Conservation (phyloP, 1,140 invertebrate species). For the Lasioglossum albipes region DNA sequence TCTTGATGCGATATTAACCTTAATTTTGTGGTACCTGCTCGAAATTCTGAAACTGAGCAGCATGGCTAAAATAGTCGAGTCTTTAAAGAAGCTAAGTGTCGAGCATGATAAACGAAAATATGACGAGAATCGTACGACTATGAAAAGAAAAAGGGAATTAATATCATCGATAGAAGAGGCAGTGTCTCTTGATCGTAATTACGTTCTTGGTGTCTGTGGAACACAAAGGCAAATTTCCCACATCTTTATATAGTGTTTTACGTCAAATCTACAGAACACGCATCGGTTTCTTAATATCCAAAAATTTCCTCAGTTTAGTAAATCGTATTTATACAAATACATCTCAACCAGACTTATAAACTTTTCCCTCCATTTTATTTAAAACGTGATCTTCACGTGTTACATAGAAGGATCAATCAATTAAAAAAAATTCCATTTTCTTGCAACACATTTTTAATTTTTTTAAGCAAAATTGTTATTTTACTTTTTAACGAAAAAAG, state of each 20-base stretch:
- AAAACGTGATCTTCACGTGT: neutral
- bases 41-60: neutral
- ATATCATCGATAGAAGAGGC: constrained; percentile 60
- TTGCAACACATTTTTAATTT: neutral
- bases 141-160: constrained; percentile 56
- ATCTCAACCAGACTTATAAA: neutral
- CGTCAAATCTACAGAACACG: constrained; percentile 18
- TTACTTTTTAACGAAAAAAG: neutral
- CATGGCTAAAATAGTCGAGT: constrained; percentile 68
- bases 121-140: constrained; percentile 21
- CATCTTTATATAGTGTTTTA: constrained; percentile 36
- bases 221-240: constrained; percentile 62
- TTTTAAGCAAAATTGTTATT: neutral
- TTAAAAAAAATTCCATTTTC: neutral
- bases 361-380: constrained; percentile 16
- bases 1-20: constrained; percentile 32
- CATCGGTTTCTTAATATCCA: neutral
- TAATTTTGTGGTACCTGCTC: constrained; percentile 17
- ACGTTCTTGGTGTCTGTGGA: constrained; percentile 71
- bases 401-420: neutral
- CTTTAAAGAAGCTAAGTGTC: constrained; percentile 58
- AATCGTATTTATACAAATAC: neutral
- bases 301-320: neutral
- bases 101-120: constrained; percentile 44
- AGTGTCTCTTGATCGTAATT: constrained; percentile 64